Base-by-base conservation (phyloP, 2,797 vertebrate species). In the Cryptoblepharus egeriae region DNA sequence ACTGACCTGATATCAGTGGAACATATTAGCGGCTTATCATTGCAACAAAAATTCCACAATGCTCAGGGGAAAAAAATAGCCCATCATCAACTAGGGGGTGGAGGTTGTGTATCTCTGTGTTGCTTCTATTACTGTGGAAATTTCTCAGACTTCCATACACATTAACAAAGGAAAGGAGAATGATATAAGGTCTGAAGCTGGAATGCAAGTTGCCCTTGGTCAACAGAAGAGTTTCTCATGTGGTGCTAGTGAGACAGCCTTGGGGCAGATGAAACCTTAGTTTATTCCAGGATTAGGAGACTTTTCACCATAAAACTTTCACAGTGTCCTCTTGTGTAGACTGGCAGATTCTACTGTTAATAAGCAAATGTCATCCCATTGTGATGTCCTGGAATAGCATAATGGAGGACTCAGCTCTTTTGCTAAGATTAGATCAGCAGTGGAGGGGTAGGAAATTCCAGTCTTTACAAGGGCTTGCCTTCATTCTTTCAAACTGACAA, bases 121-220 rank as follows among this genome's bases (percentile, higher is more conserved):
- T 84, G 75, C 85, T 87, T 86, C 55, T 1, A 11, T 84, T 86
- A 86, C 42, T 79, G 84, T 92, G 92, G 92, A 93, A 93, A 93
- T 90, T 88, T 94, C 92, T 92, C 90, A 77, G 63, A 91, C 88
- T 91, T 88, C 22, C 30, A 55, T 88, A 76, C 84, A 91, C 86
- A 89, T 91, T 90, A 89, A 91, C 10, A 0, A 86, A 91, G 83
- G 81, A 89, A 90, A 85, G 86, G 89, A 85, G 89, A 45, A 22
- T 89, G 88, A 81, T 83, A 82, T 86, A 91, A 91, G 86, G 85
- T 77, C 91, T 84, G 0, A 0, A 77, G 90, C 92, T 39, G 32
- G 69, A 85, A 68, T 8, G 72, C 22, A 57, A 55, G 79, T 84
- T 79, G 87, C 79, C 61, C 91, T 90, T 49, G 30, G 49, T 87